Base-by-base conservation (phyloP, 2,113 vertebrate species). In the Phrynosoma platyrhinos region DNA sequence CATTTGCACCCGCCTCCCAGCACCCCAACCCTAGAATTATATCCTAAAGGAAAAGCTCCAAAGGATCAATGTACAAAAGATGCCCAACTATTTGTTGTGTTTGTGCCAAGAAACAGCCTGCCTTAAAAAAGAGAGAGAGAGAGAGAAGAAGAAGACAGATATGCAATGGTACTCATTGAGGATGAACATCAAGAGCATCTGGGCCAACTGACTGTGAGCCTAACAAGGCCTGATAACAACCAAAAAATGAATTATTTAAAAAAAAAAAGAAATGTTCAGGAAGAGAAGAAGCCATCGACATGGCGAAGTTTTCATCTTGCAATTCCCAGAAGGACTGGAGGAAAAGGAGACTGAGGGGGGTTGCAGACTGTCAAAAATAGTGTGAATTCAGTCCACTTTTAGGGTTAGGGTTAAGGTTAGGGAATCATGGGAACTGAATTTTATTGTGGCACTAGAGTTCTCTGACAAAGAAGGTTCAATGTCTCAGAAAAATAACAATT, bases 41-140 rank as follows among this genome's bases (percentile, higher is more conserved):
- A 4, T 27, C 9, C 25, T 62, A 14, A 62, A 62, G 14, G 47
- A 91, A 79, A 85, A 93, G 85, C 91, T 94, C 90, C 69, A 87
- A 89, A 74, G 90, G 53, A 90, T 86, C 93, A 89, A 94, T 76
- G 88, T 85, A 91, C 87, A 85, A 92, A 92, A 92, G 91, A 95
- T 20, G 5, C 83, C 91, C 90, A 85, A 79, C 83, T 89, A 90
- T 90, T 79, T 83, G 76, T 47, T 87, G 95, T 96, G 96, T 98
- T 95, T 97, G 95, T 98, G 98, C 98, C 98, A 99, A 98, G 98
- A 93, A 98, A 97, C 97, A 97, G 97, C 98, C 93, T 98, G 98
- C 98, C 98, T 99, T 99, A 99, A 96, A 98, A 96, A 36, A 36
- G 36, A 36, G 36, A 58, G 5, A 58, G 55, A 58, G 9, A 58